Base-by-base conservation (phyloP, 2,888 invertebrate species). In the Zeuzera pyrina region DNA sequence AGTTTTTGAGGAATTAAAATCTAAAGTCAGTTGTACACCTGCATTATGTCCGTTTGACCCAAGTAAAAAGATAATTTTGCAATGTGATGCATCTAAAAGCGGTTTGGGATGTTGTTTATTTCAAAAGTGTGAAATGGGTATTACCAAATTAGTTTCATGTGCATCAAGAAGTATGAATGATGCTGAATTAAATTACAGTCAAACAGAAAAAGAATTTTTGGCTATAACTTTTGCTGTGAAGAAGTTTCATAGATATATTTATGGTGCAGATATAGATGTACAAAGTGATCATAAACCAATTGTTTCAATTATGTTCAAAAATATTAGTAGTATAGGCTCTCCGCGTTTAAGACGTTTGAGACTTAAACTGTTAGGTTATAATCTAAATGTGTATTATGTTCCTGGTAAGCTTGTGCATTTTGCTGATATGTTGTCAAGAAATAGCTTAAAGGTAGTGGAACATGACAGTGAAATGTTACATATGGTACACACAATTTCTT, bases 401-500 rank as follows among this genome's bases (percentile, higher is more conserved):
- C 30, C 30, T 5, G 30, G 30, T 2, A 30, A 30, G 21, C 14
- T 19, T 4, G 7, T 32, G 2, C 27, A 32, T 21, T 34, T 35
- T 36, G 22, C 23, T 22, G 34, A 27, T 26, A 30, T 39, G 30
- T 27, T 29, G 10, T 34, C 36, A 30, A 34, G 36, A 29, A 38
- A 38, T 24, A 34, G 26, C 15, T 11, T 33, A 15, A 29, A 22
- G 11, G 13, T 12, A 6, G 26, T 29, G 12, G 39, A 39, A 8
- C n/a, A 15, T 19, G 39, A 39, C 23, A 11, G 15, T 7, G 35
- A 39, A 13, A 39, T 39, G 31, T 28, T 30, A 19, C 22, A 39
- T 22, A 34, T 39, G 34, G 36, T 36, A 10, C 36, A 39, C 10
- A 19, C 35, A n/a, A 30, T 39, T 1, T 30, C 36, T 13, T 16